Base-by-base conservation (phyloP, 2,797 vertebrate genomes). In the Carcharodon carcharias region DNA sequence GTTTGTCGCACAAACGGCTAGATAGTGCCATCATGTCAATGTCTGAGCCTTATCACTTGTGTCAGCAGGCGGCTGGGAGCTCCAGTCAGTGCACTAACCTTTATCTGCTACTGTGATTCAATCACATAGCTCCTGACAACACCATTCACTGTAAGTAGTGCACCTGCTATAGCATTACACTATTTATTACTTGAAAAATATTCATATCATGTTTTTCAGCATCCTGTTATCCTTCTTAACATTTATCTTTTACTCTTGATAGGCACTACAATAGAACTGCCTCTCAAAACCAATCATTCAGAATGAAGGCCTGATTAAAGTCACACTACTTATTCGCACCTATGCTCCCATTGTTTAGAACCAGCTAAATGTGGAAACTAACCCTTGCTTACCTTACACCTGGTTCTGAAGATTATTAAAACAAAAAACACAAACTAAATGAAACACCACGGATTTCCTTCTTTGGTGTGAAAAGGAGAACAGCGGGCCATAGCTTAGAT, bases 91-190 rank as follows among this genome's bases (percentile, higher is more conserved):
- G 69, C 14, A 56, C 69, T 95, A 77, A 95, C 94, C 94, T 95
- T 77, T 95, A 35, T 71, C 94, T 77, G 69, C 69, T 95, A 7
- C 45, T 95, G 94, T 56, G 71, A 95, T 95, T 95, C 94, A 77
- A 95, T 95, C 94, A 95, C 28, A 95, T 95, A 35, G 28, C 16
- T 95, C 69, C 94, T 95, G 94, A 71, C 93, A 94, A 71, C 65
- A 95, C 69, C 71, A 56, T 77, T 73, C 69, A 56, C 45, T 23
- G 50, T 77, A 50, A 95, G 69, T 71, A 54, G 50, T 21, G 50
- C 94, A 95, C 69, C 69, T 95, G 94, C 94, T 54, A 58, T 56
- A 58, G 14, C 50, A 56, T 77, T 69, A 9, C 21, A 69, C 93
- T 45, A 31, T 95, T 95, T 69, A 69, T 45, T n/a, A 77, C 26